A percentile compares a stretch with the other conserved stretches of the same genome.
Evolutionary conservation across 2,113 vertebrate genomes (phyloP).

Genomic region (Helogale parvula): DNA sequence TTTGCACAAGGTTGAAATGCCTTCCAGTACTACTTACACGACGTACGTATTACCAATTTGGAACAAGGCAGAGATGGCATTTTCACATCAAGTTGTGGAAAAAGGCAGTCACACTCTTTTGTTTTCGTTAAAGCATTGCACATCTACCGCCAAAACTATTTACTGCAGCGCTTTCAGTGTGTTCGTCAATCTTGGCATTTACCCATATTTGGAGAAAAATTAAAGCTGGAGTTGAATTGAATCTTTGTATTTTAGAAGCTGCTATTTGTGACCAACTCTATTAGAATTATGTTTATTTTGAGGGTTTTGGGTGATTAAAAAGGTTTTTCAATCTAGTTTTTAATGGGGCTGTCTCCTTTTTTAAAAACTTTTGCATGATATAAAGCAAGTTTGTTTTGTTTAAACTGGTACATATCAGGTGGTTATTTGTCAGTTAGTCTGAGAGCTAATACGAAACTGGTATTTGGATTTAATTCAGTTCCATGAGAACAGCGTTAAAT

Average conservation of each 20-base stretch:
- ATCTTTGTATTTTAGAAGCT: conserved; percentile 44
- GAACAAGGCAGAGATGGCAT: neutral
- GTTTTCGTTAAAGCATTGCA: neutral
- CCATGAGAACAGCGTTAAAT: conserved; percentile 81
- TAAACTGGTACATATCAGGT: conserved; percentile 69
- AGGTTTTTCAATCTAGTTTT: neutral
- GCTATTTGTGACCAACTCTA: neutral
- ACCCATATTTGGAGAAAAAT: neutral
- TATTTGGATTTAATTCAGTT: conserved; percentile 80
- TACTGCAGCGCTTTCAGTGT: neutral
- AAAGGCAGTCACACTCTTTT: neutral
- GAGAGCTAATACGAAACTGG: conserved; percentile 78
- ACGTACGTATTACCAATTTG: neutral
- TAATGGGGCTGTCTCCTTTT: conserved; percentile 7
- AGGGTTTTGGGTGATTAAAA: conserved; percentile 4
- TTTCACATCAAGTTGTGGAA: neutral
- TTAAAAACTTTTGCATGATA: conserved; percentile 10
- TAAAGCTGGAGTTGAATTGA: conserved; percentile 12
- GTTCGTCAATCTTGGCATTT: conserved; percentile 31
- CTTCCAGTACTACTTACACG: neutral
- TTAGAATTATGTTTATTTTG: neutral
- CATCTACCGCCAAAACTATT: conserved; percentile 19
- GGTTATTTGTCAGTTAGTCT: conserved; percentile 81
- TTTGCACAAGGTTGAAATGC: neutral
- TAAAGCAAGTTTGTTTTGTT: conserved; percentile 14